Evolutionary conservation across 2,797 vertebrate genomes (phyloP).

Genomic region (Acanthurus tractus): DNA sequence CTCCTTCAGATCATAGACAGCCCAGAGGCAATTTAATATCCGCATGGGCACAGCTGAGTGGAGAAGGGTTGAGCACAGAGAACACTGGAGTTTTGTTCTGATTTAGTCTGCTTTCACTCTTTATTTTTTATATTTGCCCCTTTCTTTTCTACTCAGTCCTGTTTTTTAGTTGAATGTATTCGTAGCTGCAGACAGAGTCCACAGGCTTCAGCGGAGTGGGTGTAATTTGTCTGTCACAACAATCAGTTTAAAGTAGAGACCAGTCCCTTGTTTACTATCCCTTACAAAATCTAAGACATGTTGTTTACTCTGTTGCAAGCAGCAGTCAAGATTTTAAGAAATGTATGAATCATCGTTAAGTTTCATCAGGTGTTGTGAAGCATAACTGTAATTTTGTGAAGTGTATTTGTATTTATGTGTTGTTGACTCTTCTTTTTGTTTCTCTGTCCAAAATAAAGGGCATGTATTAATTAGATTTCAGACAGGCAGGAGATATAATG

Average conservation of each 20-base stretch:
- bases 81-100: slow-evolving; percentile 58
- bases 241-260: background rate
- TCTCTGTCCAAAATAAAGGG: background rate
- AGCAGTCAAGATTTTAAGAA: background rate
- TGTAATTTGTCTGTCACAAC: background rate
- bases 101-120: slow-evolving; percentile 46
- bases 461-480: background rate
- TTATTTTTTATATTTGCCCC: slow-evolving; percentile 28
- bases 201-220: slow-evolving; percentile 5
- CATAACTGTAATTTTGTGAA: background rate
- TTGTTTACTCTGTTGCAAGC: background rate
- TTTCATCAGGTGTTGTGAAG: background rate
- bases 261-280: background rate
- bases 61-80: slow-evolving; percentile 38
- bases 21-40: slow-evolving; percentile 71
- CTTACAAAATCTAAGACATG: background rate
- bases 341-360: background rate
- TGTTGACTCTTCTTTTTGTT: too few relatives aligned
- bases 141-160: slow-evolving; percentile 5
- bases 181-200: slow-evolving; percentile 22
- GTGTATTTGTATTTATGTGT: background rate
- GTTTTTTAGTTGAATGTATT: slow-evolving; percentile 44
- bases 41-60: slow-evolving; percentile 49
- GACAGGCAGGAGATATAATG: background rate
- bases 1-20: slow-evolving; percentile 63